Base-by-base conservation (phyloP, 2,797 vertebrate genomes). In the Sebastes ruberrimus region DNA sequence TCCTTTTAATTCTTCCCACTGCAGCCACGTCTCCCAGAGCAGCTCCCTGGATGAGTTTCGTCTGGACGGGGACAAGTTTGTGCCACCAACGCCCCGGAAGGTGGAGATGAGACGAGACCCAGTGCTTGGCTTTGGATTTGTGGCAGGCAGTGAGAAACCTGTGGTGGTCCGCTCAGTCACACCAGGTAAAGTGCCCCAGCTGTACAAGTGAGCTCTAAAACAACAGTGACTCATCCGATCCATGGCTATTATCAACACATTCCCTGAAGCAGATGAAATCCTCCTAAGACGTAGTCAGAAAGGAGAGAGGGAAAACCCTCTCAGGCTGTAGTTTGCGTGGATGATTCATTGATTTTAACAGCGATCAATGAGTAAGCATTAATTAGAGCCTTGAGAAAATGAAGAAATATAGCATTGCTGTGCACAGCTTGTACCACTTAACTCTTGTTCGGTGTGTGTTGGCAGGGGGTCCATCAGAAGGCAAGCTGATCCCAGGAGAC, bases 41-140 rank as follows among this genome's bases (percentile, higher is more conserved):
- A 95, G 95, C 90, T 97, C 97, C 83, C 96, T 98, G 95, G 98
- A 99, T 90, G 98, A 99, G 92, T 96, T 98, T 87, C 97, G 96
- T 83, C 94, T 98, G 86, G 98, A 99, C 83, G 97, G 96, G 90
- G 98, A 97, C 95, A 97, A 95, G 94, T 96, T 98, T 89, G 96
- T 97, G 88, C 97, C 97, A 94, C 98, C 98, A 63, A 78, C 96
- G 13, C 97, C 98, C 56, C 96, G 98, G 87, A 99, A 97, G 94
- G 97, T 99, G 94, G 98, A 99, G 93, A 99, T 99, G 99, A 97
- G 98, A 94, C 97, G 98, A 86, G 99, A 99, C 94, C 99, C 99
- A 7, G 97, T 99, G 76, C 96, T 99, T 87, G 98, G 98, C 86
- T 99, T 99, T 88, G 98, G 99, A 87, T 99, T 99, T 63, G 98